These are phyloP conservation scores for Chaetodon auriga DNA, from an alignment of 2,113 vertebrate species.

Conservation along the genomic window DNA sequence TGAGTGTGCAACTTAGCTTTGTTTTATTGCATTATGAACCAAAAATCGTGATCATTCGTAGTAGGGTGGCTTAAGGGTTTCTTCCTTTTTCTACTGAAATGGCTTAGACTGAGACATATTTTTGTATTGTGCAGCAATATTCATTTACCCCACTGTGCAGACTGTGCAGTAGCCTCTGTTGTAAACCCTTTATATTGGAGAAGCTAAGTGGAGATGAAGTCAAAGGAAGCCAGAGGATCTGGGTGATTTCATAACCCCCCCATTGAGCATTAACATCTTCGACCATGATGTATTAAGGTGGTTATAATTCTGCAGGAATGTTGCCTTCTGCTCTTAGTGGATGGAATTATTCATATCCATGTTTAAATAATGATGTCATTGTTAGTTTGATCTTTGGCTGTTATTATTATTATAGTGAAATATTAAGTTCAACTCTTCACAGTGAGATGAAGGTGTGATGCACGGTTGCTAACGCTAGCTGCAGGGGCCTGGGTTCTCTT, in stretches of 20 bases:
- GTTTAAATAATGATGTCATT: constrained; percentile 20
- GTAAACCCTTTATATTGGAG: not conserved
- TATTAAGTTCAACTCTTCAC: not conserved
- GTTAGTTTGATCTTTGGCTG: constrained; percentile 32
- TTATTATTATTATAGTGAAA: not conserved
- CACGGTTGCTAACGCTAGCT: not conserved
- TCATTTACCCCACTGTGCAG: not conserved
- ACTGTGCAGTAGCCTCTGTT: not conserved
- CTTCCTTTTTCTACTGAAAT: not conserved
- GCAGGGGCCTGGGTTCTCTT: not conserved
- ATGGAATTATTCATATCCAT: constrained; percentile 26
- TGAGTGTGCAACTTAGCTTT: not conserved
- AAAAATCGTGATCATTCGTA: not conserved
- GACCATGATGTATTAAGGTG: not conserved
- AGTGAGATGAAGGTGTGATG: constrained; percentile 34
- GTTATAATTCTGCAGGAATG: constrained; percentile 14
- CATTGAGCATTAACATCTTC: not conserved
- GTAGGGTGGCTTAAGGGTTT: not conserved
- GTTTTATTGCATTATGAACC: not conserved
- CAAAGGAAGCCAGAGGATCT: not conserved
- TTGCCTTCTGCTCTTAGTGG: not conserved
- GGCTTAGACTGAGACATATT: not conserved
- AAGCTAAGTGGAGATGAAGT: not conserved
- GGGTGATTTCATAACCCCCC: not conserved
- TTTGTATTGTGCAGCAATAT: not conserved